Conservation (phyloP, 2,888 invertebrate species). For the Chloromyia formosa region DNA sequence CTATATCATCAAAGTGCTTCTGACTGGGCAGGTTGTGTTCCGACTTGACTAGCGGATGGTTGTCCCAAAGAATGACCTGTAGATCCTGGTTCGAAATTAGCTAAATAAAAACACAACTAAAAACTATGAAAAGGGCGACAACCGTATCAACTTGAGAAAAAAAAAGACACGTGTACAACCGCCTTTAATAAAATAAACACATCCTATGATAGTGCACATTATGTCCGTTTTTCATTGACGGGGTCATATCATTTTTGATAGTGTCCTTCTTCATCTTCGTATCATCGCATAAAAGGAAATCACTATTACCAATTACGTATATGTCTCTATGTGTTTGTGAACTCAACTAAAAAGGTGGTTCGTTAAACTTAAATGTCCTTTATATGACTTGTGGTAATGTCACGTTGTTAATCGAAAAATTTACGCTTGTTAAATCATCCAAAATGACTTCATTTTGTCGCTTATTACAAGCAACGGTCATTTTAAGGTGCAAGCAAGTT, state of each 20-base stretch:
- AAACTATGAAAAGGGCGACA: too few relatives aligned
- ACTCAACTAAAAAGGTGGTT: slow-evolving; percentile 21
- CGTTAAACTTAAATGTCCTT: slow-evolving; percentile 36
- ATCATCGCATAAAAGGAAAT: background rate
- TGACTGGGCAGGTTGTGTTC: too few relatives aligned
- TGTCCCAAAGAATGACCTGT: too few relatives aligned
- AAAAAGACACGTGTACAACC: too few relatives aligned
- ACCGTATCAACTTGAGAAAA: too few relatives aligned
- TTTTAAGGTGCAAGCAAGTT: slow-evolving; percentile 17
- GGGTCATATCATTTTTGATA: too few relatives aligned
- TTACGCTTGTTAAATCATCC: slow-evolving; percentile 39
- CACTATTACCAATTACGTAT: slow-evolving; percentile 9
- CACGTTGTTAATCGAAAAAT: slow-evolving; percentile 18
- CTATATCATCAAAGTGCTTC: too few relatives aligned
- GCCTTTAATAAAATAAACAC: background rate
- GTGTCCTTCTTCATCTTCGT: background rate
- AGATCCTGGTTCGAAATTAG: too few relatives aligned
- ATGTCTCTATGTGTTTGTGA: background rate
- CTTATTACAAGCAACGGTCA: background rate
- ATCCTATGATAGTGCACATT: background rate
- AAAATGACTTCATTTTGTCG: slow-evolving; percentile 27
- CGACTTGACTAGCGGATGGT: too few relatives aligned
- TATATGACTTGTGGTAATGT: slow-evolving; percentile 39
- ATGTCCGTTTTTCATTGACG: background rate
- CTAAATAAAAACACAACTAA: too few relatives aligned